A percentile compares a stretch with the other conserved stretches of the same genome.
Evolutionary conservation across 2,113 vertebrate species (phyloP).

Genomic region (Hipposideros armiger): DNA sequence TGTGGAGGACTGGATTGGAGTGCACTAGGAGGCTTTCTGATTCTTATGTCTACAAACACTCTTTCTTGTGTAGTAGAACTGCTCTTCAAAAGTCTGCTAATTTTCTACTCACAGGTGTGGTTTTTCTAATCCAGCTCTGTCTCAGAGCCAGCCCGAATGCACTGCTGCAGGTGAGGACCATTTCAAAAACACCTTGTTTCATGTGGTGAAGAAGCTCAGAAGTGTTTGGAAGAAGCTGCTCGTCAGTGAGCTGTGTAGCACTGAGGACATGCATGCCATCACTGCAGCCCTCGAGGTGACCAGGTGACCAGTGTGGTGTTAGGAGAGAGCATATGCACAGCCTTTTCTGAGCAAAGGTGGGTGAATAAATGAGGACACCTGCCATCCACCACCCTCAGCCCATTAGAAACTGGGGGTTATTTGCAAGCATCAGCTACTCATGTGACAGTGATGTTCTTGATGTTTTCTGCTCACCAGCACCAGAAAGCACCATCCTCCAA

Average conservation of each 20-base stretch:
- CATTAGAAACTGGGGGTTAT: background rate
- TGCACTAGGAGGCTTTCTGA: background rate
- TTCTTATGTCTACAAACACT: no score
- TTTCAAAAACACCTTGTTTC: no score
- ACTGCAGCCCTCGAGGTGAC: background rate
- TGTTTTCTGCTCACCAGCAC: background rate
- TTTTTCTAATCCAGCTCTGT: background rate
- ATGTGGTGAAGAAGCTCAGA: background rate
- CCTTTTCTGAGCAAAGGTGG: background rate
- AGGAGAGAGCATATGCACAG: rapidly evolving
- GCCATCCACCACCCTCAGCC: no score
- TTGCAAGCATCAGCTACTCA: background rate
- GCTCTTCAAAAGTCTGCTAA: background rate
- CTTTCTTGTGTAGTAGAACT: background rate
- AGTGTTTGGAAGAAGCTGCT: background rate
- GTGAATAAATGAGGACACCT: background rate
- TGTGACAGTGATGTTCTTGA: background rate
- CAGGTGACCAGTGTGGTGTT: background rate
- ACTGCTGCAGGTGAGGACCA: background rate
- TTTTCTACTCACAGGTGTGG: background rate
- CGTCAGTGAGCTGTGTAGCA: background rate
- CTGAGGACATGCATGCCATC: no score
- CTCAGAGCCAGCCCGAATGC: background rate
- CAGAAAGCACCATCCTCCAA: background rate
- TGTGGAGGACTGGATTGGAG: background rate